Evolutionary conservation across 23 tunicate species (phyloP).

Genomic region (Oikopleura dioica): DNA sequence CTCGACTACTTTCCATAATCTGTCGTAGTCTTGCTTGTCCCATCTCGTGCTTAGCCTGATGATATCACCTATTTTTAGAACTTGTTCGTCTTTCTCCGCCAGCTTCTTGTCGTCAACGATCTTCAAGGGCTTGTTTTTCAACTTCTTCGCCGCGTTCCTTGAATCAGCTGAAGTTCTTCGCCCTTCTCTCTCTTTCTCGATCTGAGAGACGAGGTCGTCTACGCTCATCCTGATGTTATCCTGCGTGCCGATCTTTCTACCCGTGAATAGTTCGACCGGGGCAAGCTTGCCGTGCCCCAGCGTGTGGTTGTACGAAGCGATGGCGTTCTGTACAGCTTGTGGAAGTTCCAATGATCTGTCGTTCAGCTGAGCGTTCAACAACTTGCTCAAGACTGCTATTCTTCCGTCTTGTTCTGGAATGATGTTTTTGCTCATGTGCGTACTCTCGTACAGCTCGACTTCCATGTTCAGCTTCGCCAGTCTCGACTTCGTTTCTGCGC

Average conservation of each 20-base stretch:
- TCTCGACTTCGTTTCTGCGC: background rate
- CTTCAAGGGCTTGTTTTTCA: too few relatives aligned
- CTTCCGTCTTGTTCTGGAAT: slow-evolving; percentile 1
- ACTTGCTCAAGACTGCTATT: background rate
- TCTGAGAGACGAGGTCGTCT: background rate
- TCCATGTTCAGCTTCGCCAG: background rate
- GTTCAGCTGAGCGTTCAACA: background rate
- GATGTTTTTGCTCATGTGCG: background rate
- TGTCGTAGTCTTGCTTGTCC: too few relatives aligned
- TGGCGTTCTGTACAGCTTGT: background rate
- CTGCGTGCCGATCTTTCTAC: background rate
- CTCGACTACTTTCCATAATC: too few relatives aligned
- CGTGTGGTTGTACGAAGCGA: background rate
- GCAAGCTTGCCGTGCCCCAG: background rate
- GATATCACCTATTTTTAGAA: too few relatives aligned
- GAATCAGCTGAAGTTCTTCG: too few relatives aligned
- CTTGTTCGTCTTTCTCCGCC: too few relatives aligned
- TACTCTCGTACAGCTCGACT: background rate
- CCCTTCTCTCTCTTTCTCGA: too few relatives aligned
- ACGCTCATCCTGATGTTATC: background rate
- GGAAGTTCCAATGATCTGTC: background rate
- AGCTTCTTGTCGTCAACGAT: too few relatives aligned
- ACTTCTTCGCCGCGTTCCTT: too few relatives aligned
- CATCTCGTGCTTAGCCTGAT: too few relatives aligned
- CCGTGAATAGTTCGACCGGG: background rate